Evolutionary conservation across 2,888 invertebrate species (phyloP), one percentile per base, ranked within the genome.

Genomic region (Lasius fuliginosus): DNA sequence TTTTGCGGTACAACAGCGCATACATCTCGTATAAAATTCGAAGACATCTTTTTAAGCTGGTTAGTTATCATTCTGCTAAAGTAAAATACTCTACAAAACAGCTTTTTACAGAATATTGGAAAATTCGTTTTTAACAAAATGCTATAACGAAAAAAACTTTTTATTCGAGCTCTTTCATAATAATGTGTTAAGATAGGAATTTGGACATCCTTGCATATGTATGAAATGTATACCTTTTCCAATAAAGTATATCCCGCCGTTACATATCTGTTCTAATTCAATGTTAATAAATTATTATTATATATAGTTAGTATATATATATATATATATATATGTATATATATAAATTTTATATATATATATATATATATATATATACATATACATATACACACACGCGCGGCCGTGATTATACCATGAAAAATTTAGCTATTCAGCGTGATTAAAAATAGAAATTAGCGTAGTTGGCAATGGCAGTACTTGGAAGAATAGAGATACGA

Each of bases 1-100:
- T 77, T 65, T 74, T 46, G 79, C 46, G 46, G 23, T 60, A 84
- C 73, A 88, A 83, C 81, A 87, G 84, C 69, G 73, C 60, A 40
- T 49, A 33, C 11, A 23, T 46, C 60, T 86, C 53, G 65, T 90
- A 90, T 90, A 87, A 89, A 89, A 89, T 88, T 89, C 89, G 84
- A 85, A 90, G 84, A 85, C 82, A 73, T 53, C 67, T 75, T 8
- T 53, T 85, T 83, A 90, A 90, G 75, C 67, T 77, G 40, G 73
- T 73, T 83, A 84, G 62, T 83, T 79, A 68, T 76, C 81, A 56
- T 76, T 64, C 53, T 33, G 82, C 53, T 65, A 67, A 58, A 74
- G 42, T 60, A 36, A 79, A 71, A 79, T 15, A 40, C 36, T 53
- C 36, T 67, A 23, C 68, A 15, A 56, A 40, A 62, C 71, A 40